phyloP scores from a whole-genome alignment of 2,797 vertebrate species.

The Pipistrellus pygmaeus region DNA sequence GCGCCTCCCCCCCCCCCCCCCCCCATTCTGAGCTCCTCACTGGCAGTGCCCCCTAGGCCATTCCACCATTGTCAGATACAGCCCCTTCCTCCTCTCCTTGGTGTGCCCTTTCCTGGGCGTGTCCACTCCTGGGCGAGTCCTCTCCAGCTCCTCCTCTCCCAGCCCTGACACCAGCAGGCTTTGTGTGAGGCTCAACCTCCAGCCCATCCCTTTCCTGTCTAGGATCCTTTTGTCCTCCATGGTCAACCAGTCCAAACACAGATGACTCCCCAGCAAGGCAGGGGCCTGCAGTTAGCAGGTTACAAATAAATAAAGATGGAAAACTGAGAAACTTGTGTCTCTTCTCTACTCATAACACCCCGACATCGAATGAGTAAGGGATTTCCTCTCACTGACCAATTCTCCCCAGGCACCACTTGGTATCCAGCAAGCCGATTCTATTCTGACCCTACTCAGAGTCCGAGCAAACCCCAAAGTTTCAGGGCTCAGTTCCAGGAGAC shows the following conservation, averaged over 20 bases:
- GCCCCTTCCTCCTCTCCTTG: neutral
- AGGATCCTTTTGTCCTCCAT: neutral
- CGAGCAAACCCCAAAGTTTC: neutral
- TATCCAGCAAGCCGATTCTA: neutral
- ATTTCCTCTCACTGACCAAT: neutral
- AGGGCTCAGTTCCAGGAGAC: rapidly evolving
- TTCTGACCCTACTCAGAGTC: neutral
- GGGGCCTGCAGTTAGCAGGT: neutral
- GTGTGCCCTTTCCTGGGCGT: too few relatives aligned
- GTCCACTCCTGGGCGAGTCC: too few relatives aligned
- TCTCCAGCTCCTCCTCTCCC: neutral
- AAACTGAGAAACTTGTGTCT: too few relatives aligned
- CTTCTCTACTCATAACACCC: neutral
- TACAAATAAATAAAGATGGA: neutral
- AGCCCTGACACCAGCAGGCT: neutral
- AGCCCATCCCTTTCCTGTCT: neutral
- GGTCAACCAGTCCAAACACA: neutral
- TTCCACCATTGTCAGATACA: neutral
- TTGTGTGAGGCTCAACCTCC: neutral
- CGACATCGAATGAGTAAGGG: neutral
- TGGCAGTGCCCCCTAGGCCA: too few relatives aligned
- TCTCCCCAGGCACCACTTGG: neutral
- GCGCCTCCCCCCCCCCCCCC: too few relatives aligned
- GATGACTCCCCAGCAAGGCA: neutral
- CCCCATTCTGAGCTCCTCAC: neutral